Base-by-base conservation (phyloP, 1,140 invertebrate species). In the Melipona quadrifasciata region DNA sequence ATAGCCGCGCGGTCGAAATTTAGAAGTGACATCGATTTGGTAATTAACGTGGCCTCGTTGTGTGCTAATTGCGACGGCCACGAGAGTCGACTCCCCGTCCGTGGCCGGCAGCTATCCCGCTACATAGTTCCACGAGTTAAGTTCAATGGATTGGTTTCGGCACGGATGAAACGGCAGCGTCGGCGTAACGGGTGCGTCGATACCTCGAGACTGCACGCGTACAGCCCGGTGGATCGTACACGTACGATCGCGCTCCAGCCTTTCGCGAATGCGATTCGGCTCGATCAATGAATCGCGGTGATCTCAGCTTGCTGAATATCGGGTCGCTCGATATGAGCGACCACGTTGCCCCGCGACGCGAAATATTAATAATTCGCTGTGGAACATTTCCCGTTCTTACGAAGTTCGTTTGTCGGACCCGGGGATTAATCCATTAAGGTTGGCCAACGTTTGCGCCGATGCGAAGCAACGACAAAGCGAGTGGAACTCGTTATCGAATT, bases 11-110 rank as follows among this genome's bases (percentile, higher is more conserved):
- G 34, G 19, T 65, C 5, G 39, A 74, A 64, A 74, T 81, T 81
- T 65, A 64, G 70, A 74, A 82, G 58, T 51, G 72, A 75, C 61
- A 39, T 34, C 80, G 80, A 65, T 55, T 82, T 21, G 21, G 21
- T 53, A 53, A 82, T 82, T 75, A 75, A 75, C 57, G 71, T 53
- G 58, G n/a, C 51, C 39, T 17, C 70, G 39, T 2, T 55, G 21
- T 55, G 21, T n/a, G 39, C 55, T 74, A 81, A 81, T 81, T 64
- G 57, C 57, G 0, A 61, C 19, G 6, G 39, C 19, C 53, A 58
- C 51, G n/a, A 1, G 12, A 24, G 34, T 57, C 19, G 51, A 65
- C 24, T 27, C 39, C 39, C 8, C 39, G 2, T 5, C 34, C 2
- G 70, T 31, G 34, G 47, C 68, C 21, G 16, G 4, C 8, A 19